Conservation (phyloP, 2,113 vertebrate genomes). For the Dolichallabes microphthalmus region DNA sequence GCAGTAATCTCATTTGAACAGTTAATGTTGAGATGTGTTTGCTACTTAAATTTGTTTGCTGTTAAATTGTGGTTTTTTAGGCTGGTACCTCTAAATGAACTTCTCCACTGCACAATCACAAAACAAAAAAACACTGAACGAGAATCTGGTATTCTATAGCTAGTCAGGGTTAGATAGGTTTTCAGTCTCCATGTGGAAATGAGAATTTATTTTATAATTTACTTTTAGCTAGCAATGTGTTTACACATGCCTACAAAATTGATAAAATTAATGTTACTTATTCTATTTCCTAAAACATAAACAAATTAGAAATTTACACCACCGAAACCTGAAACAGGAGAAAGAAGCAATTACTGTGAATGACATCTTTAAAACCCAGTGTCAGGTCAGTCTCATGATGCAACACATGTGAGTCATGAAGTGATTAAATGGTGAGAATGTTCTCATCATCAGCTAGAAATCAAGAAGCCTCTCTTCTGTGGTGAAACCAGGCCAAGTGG, state of each 20-base stretch:
- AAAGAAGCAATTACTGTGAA: conserved; percentile 8
- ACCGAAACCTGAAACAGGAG: background rate
- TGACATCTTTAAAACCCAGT: background rate
- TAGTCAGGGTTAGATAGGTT: too few relatives aligned
- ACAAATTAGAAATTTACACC: background rate
- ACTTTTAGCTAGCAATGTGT: background rate
- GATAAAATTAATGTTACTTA: background rate
- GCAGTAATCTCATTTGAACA: too few relatives aligned
- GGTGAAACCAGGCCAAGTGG: background rate
- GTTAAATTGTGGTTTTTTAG: too few relatives aligned
- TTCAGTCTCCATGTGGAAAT: background rate
- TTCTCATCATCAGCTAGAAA: conserved; percentile 1
- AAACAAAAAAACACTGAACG: too few relatives aligned
- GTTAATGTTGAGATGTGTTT: too few relatives aligned
- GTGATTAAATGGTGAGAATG: conserved; percentile 24
- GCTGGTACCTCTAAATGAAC: too few relatives aligned
- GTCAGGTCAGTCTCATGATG: background rate
- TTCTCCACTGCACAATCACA: too few relatives aligned
- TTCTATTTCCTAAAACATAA: conserved; percentile 10
- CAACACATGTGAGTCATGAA: background rate
- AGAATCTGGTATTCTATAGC: too few relatives aligned
- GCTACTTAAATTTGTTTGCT: too few relatives aligned
- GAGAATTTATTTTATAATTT: background rate
- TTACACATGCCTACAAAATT: background rate
- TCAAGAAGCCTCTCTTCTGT: background rate